Evolutionary conservation across 2,888 invertebrate species (phyloP).

Genomic region (Rosalia funebris): DNA sequence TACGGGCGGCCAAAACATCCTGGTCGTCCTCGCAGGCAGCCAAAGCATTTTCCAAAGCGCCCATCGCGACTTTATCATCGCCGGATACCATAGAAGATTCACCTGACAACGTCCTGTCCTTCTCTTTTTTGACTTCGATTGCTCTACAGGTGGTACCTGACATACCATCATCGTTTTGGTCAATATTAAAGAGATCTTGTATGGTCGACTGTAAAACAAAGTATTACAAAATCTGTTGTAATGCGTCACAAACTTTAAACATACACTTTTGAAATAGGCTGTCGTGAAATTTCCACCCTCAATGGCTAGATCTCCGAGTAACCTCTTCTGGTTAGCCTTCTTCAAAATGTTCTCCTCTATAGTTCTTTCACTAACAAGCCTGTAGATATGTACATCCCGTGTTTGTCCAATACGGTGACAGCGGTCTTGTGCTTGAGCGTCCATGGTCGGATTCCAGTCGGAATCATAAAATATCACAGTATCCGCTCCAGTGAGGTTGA

Average conservation of each 20-base stretch:
- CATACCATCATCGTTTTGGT: constrained; percentile 71
- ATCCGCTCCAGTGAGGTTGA: constrained; percentile 98
- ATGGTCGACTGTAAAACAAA: constrained; percentile 80
- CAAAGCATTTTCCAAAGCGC: constrained; percentile 82
- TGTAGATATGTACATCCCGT: constrained; percentile 97
- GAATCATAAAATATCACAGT: constrained; percentile 99
- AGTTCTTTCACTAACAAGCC: constrained; percentile 95
- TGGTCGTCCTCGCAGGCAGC: constrained; percentile 95
- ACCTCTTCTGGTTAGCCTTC: constrained; percentile 97
- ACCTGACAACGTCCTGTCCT: constrained; percentile 55
- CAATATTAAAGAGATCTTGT: constrained; percentile 88
- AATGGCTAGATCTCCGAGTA: constrained; percentile 96
- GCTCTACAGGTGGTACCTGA: constrained; percentile 70
- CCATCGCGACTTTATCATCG: constrained; percentile 71
- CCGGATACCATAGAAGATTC: constrained; percentile 46
- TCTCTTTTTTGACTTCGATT: constrained; percentile 64
- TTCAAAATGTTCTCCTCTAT: constrained; percentile 99
- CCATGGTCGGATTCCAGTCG: constrained; percentile 99
- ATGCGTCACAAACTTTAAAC: no score
- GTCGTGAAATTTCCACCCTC: constrained; percentile 99
- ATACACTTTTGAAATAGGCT: constrained; percentile 89
- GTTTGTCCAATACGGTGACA: constrained; percentile 99
- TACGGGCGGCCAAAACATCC: constrained; percentile 90
- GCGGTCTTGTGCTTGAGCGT: constrained; percentile 95
- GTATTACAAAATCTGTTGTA: no score